A percentile compares a stretch with the other conserved stretches of the same genome.
Conservation (phyloP, 2,888 invertebrate genomes). For the Pristionchus maxplancki region DNA sequence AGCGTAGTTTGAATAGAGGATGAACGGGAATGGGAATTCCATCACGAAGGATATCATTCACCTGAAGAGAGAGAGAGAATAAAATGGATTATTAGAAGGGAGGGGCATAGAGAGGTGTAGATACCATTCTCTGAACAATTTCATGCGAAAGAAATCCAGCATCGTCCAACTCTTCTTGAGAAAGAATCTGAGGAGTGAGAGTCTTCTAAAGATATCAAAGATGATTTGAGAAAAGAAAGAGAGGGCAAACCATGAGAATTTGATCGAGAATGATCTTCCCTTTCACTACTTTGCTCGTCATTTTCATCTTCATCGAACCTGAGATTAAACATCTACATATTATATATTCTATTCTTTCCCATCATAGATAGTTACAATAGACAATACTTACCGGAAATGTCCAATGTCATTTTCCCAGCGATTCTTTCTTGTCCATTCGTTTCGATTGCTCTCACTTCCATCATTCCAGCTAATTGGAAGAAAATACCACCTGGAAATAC, state of each 20-base stretch:
- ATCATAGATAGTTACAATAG: no score
- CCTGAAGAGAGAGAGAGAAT: constrained; percentile 47
- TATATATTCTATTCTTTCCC: no score
- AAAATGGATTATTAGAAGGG: constrained; percentile 55
- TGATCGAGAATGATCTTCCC: constrained; percentile 73
- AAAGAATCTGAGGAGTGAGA: constrained; percentile 70
- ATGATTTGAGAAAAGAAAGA: neutral
- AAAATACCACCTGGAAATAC: constrained; percentile 65
- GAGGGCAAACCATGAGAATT: constrained; percentile 29
- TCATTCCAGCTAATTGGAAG: constrained; percentile 68
- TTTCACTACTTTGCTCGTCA: constrained; percentile 70
- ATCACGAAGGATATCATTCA: constrained; percentile 75
- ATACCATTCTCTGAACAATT: constrained; percentile 70
- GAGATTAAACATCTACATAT: neutral
- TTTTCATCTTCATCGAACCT: constrained; percentile 72
- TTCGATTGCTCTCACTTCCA: constrained; percentile 58
- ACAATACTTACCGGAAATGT: constrained; percentile 25
- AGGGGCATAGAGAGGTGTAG: neutral
- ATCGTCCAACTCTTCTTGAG: constrained; percentile 75
- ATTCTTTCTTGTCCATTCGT: neutral
- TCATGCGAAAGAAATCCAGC: constrained; percentile 74
- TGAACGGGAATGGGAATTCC: constrained; percentile 77
- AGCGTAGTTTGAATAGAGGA: constrained; percentile 73
- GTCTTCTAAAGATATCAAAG: constrained; percentile 61
- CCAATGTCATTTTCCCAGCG: constrained; percentile 36